Percentiles rank a stretch among this genome's conserved stretches.
These are phyloP conservation scores for Neria commutata DNA, from an alignment of 2,888 invertebrate genomes.

Conservation along the genomic window DNA sequence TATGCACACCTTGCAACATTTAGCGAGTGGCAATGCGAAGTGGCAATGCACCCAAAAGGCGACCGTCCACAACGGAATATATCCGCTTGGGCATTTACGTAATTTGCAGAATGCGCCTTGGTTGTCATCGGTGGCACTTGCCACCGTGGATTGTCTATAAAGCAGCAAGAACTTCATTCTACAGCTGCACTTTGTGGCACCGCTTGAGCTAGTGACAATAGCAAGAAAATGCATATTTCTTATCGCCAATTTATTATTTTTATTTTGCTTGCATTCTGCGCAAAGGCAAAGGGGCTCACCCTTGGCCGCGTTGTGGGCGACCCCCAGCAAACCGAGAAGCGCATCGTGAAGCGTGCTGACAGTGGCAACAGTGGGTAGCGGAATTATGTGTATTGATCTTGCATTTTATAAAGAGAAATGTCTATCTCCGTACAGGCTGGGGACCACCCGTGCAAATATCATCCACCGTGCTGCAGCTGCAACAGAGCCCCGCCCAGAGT, in stretches of 20 bases:
- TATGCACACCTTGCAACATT: background rate
- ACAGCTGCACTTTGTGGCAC: background rate
- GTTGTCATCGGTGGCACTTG: too few species aligned
- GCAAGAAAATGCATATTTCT: too few species aligned
- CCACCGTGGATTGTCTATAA: background rate
- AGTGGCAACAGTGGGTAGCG: slow-evolving; percentile 36
- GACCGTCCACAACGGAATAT: slow-evolving; percentile 40
- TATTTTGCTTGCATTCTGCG: background rate
- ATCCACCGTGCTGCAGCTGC: slow-evolving; percentile 43
- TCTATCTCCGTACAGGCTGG: slow-evolving; percentile 30
- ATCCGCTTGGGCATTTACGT: slow-evolving; percentile 31
- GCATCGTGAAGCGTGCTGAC: slow-evolving; percentile 22
- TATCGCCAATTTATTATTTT: background rate
- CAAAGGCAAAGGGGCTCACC: background rate
- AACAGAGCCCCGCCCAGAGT: background rate
- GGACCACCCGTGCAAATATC: slow-evolving; percentile 44
- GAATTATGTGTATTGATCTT: background rate
- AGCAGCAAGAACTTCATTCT: background rate
- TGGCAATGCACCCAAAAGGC: slow-evolving; percentile 36
- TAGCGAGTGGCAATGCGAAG: background rate
- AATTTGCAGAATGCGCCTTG: background rate
- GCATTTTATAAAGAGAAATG: background rate
- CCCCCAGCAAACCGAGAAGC: background rate
- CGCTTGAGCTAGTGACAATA: background rate
- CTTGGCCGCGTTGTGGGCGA: background rate